Base-by-base conservation (phyloP, 1,140 invertebrate species). In the Trichomalopsis sarcophagae region DNA sequence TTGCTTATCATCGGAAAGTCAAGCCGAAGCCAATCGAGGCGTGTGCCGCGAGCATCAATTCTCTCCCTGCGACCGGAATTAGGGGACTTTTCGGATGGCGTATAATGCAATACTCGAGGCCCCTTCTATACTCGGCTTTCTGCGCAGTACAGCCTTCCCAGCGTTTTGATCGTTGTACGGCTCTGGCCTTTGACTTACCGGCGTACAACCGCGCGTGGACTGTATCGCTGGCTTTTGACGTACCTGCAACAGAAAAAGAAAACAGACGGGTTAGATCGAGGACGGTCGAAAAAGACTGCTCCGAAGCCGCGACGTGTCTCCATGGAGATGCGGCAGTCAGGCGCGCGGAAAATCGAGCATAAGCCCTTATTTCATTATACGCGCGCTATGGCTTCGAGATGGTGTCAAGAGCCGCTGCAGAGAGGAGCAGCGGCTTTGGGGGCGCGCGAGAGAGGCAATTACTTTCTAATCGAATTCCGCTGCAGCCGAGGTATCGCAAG, bases 1-100 rank as follows among this genome's bases (percentile, higher is more conserved):
- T 69, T 73, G 80, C 80, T 81, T 81, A 81, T 81, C 80, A 81
- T 81, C 80, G n/a, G 62, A 23, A 69, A 69, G 62, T 23, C 66
- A 33, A 44, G 68, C 62, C 68, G 80, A 68, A 21, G 78, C 78
- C 78, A 80, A 69, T 80, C 4, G 62, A 40, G 80, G 66, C 66
- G 68, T 47, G 80, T 36, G 80, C 27, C 62, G 62, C 47, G 33
- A 13, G 27, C 78, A 80, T 80, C 78, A 62, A 80, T 80, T 80
- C 36, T 78, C 50, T 23, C 78, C 10, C 79, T 47, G n/a, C 23
- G 79, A 81, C 21, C 79, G 66, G 79, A 81, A 81, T 81, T 81
- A 81, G 80, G 80, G 80, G 80, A 80, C 78, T 80, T 80, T 80
- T 36, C 78, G 78, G 47, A 6, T 79, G 36, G 6, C 33, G n/a